Evolutionary conservation across 2,888 invertebrate genomes (phyloP).

Genomic region (Bimastos eiseni): DNA sequence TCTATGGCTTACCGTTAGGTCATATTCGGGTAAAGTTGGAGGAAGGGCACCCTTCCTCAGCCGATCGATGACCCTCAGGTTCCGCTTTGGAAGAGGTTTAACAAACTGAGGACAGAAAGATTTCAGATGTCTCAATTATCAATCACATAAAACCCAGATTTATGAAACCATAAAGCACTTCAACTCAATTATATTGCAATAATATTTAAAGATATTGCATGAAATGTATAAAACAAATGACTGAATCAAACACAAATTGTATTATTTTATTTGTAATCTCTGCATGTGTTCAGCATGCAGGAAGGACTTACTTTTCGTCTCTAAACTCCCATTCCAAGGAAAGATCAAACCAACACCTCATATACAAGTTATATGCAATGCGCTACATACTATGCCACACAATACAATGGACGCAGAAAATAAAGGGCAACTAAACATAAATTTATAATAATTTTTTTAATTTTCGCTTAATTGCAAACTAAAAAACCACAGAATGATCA

Average conservation of each 20-base stretch:
- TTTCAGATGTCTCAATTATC: background rate
- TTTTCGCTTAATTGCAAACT: too few relatives aligned
- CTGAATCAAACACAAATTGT: background rate
- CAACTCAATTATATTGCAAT: background rate
- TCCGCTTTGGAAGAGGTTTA: conserved; percentile 15
- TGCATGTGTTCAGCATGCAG: too few relatives aligned
- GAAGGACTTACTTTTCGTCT: too few relatives aligned
- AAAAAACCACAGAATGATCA: too few relatives aligned
- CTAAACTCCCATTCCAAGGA: too few relatives aligned
- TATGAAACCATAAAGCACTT: background rate
- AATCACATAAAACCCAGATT: background rate
- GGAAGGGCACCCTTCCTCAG: background rate
- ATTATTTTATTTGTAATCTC: too few relatives aligned
- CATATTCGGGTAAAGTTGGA: background rate
- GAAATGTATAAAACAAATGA: background rate
- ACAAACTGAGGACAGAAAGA: background rate
- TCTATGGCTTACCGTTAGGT: background rate
- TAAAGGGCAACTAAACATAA: background rate
- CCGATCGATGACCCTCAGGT: background rate
- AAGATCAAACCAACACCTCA: too few relatives aligned
- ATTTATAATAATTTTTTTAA: too few relatives aligned
- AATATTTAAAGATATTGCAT: background rate
- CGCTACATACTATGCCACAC: background rate
- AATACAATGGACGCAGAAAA: background rate
- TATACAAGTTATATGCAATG: too few relatives aligned